phyloP scores from a whole-genome alignment of 2,113 vertebrate genomes.

The Scopus umbretta region DNA sequence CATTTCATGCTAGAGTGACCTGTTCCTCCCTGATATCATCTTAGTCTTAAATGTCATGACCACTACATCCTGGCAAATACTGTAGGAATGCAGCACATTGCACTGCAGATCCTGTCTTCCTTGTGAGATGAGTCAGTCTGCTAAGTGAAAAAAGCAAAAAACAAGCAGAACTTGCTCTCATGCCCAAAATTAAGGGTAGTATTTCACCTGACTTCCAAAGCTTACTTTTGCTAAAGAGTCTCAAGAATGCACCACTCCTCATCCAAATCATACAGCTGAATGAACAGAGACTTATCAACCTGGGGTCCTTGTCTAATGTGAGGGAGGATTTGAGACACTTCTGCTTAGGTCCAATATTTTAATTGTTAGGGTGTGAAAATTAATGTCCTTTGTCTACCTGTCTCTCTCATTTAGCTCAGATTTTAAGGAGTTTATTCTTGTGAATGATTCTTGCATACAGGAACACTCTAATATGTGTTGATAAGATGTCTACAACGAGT shows the following conservation, averaged over 20 bases:
- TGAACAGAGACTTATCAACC: background rate
- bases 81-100: background rate
- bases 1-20: background rate
- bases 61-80: background rate
- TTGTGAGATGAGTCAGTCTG: background rate
- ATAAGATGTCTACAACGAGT: background rate
- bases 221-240: background rate
- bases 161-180: background rate
- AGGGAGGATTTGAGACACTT: background rate
- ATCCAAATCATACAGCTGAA: background rate
- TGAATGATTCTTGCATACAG: background rate
- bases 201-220: background rate
- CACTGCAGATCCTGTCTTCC: background rate
- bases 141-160: background rate
- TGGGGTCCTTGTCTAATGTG: background rate
- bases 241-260: background rate
- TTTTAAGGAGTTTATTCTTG: background rate
- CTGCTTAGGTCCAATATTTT: background rate
- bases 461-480: background rate
- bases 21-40: background rate
- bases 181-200: background rate
- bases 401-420: background rate
- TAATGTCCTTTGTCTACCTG: background rate
- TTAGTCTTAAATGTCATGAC: background rate
- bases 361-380: background rate